These are phyloP conservation scores for Aphelinus atriplicis DNA, from an alignment of 1,140 invertebrate species.

Conservation along the genomic window DNA sequence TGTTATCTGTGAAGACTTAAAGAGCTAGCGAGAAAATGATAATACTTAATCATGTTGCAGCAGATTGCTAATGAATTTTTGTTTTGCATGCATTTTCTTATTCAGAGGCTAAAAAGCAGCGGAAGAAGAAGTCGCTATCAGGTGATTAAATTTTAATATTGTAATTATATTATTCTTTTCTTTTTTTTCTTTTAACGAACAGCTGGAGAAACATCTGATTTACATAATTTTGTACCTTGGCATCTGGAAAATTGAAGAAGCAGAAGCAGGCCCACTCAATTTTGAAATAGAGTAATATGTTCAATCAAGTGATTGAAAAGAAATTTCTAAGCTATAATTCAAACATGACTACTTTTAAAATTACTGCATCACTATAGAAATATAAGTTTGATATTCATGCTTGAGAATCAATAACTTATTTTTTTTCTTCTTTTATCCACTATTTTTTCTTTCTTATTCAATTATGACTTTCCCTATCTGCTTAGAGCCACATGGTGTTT, in stretches of 20 bases:
- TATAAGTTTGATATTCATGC: conserved; percentile 34
- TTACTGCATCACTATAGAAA: conserved; percentile 27
- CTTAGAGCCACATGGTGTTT: conserved; percentile 34
- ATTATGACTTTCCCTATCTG: conserved; percentile 34
- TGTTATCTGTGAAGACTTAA: conserved; percentile 34
- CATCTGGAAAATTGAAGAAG: conserved; percentile 25
- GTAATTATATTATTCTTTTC: conserved; percentile 43
- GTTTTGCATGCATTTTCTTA: conserved; percentile 73
- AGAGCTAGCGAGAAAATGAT: conserved; percentile 33
- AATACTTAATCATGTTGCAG: conserved; percentile 38
- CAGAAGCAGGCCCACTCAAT: neutral
- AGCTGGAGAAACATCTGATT: conserved; percentile 40
- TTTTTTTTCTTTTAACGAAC: conserved; percentile 37
- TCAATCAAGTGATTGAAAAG: no score
- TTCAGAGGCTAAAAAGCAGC: conserved; percentile 91
- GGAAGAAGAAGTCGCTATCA: conserved; percentile 87
- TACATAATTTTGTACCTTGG: conserved; percentile 32
- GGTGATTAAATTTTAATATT: conserved; percentile 73
- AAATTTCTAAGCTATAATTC: no score
- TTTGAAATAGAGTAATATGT: no score
- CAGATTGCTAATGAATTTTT: conserved; percentile 71
- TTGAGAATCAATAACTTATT: conserved; percentile 23
- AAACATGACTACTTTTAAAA: conserved; percentile 41
- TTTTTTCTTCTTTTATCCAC: conserved; percentile 21
- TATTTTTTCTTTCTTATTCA: conserved; percentile 19